Base-by-base conservation (phyloP, 2,113 vertebrate species). In the Smithornis capensis region DNA sequence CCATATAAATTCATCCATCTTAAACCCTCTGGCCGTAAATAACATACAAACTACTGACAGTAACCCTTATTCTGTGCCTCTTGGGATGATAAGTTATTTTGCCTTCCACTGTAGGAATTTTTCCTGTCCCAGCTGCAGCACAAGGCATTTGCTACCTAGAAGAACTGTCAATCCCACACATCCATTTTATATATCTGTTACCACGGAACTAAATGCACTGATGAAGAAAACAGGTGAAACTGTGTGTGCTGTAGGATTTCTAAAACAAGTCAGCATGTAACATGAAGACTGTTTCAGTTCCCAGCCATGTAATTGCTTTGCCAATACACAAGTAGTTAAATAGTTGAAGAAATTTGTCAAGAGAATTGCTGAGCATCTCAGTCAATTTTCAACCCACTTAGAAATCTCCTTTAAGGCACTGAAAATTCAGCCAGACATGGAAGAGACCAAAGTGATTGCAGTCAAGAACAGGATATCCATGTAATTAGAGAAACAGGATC, bases 151-250 rank as follows among this genome's bases (percentile, higher is more conserved):
- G 71, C 88, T 90, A 91, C 92, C 76, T 94, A 71, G 85, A 95
- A 82, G 85, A 90, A 79, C 49, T 87, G 91, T 79, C 91, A 90
- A 52, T 80, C 63, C 56, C 67, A 77, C 45, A 90, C n/a, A 94
- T 74, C 35, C 40, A 95, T 85, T 92, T 90, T 53, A 83, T 53
- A 14, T 57, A 79, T 71, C 69, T 90, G 62, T 82, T 76, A 56
- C 68, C 21, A 14, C 40, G 89, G 62, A 88, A 76, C 22, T 59
- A 45, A 87, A 91, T 3, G 14, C 60, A 37, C n/a, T 92, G 92
- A 94, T 92, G 91, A 89, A 96, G 81, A 96, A 96, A 97, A 85
- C 95, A 95, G 94, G 87, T 96, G 74, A 79, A 90, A 89, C 50
- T 87, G 8, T 35, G 49, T 47, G 50, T 87, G 87, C 22, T 79